Conservation (phyloP, 2,113 vertebrate species). For the Verasper variegatus region DNA sequence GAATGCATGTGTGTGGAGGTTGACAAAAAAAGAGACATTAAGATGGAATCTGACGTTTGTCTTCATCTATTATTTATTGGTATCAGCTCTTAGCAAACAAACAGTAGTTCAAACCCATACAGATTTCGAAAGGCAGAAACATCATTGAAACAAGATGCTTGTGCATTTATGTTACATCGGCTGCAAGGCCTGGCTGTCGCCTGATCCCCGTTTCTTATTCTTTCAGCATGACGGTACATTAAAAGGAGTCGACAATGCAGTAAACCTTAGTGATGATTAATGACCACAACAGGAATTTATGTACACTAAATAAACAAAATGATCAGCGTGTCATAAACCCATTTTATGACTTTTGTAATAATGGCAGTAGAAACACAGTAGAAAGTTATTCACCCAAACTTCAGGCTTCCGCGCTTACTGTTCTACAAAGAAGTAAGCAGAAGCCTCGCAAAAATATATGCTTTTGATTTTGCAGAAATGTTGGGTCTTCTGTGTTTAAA, state of each 20-base stretch:
- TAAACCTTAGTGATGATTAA: constrained; percentile 29
- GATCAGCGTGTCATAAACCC: constrained; percentile 29
- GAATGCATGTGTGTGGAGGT: constrained; percentile 37
- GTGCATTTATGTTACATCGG: constrained; percentile 55
- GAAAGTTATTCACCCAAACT: constrained; percentile 49
- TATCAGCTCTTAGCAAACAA: constrained; percentile 75
- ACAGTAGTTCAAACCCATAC: constrained; percentile 58
- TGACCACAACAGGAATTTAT: constrained; percentile 41
- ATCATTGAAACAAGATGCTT: constrained; percentile 63
- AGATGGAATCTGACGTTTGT: constrained; percentile 52
- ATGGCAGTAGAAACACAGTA: constrained; percentile 58
- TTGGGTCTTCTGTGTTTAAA: constrained; percentile 38
- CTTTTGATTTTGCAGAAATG: constrained; percentile 45
- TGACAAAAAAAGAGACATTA: constrained; percentile 43
- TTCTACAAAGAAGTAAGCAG: constrained; percentile 47
- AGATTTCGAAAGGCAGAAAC: constrained; percentile 66
- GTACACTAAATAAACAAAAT: constrained; percentile 31
- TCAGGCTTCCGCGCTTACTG: constrained; percentile 10
- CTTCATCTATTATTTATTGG: constrained; percentile 75
- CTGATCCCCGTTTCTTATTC: constrained; percentile 21
- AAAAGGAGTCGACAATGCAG: constrained; percentile 29
- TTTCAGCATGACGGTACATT: constrained; percentile 27
- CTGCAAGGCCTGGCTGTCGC: constrained; percentile 48
- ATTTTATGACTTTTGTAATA: constrained; percentile 12
- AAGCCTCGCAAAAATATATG: constrained; percentile 63